A percentile compares a stretch with the other conserved stretches of the same genome.
Conservation (phyloP, 2,797 vertebrate species). For the Calcarius lapponicus region DNA sequence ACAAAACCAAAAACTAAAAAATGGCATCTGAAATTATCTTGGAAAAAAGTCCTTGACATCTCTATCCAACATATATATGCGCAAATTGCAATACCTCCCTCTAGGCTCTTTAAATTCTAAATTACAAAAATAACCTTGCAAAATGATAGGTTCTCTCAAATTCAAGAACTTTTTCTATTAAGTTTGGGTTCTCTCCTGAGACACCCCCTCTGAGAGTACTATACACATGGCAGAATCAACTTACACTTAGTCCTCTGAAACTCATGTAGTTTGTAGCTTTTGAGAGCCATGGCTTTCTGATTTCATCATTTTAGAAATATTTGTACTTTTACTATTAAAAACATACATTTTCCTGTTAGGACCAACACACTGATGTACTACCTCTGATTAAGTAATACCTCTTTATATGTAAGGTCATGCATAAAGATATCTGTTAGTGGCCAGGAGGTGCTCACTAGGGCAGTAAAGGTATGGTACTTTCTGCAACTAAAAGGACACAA, state of each 20-base stretch:
- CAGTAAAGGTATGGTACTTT: not conserved
- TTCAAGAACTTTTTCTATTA: not conserved
- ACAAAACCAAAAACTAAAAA: not conserved
- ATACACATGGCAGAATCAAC: not conserved
- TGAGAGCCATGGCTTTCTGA: not conserved
- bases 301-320: not conserved
- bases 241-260: not conserved
- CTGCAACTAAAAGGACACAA: not conserved
- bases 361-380: not conserved
- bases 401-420: not conserved
- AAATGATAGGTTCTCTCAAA: not conserved
- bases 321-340: not conserved
- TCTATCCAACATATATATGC: not conserved
- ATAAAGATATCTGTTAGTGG: not conserved
- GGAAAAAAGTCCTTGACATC: not conserved
- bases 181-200: not conserved
- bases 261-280: not conserved
- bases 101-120: not conserved
- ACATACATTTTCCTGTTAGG: not conserved
- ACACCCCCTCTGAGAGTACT: not conserved
- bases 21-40: not conserved
- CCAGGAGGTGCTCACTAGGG: not conserved
- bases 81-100: not conserved
- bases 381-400: accelerated
- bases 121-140: not conserved